These are phyloP conservation scores for Schizopygopsis malacanthus DNA, from an alignment of 2,797 vertebrate species.

Conservation along the genomic window DNA sequence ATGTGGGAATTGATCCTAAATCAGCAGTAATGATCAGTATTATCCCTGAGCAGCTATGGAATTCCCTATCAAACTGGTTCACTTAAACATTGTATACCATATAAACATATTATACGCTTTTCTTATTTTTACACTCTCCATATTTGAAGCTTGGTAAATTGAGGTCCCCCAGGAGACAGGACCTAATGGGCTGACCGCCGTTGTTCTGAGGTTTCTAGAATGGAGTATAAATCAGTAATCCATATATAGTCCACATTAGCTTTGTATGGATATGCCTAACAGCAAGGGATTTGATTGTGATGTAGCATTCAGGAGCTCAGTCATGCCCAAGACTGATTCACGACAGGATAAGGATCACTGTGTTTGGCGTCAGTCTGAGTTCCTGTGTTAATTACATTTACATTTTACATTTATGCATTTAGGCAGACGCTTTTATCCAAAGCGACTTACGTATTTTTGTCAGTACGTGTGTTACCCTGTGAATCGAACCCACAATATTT, in stretches of 20 bases:
- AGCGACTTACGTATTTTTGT: too few species aligned
- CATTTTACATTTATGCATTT: too few species aligned
- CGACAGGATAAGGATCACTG: background rate
- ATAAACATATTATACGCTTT: background rate
- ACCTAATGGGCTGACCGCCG: background rate
- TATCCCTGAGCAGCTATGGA: background rate
- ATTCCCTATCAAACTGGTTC: background rate
- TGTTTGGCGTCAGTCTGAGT: background rate
- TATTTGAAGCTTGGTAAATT: background rate
- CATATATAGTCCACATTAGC: background rate
- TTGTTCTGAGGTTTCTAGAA: background rate
- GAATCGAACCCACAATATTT: too few species aligned
- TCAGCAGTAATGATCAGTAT: background rate
- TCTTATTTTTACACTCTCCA: background rate
- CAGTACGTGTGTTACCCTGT: too few species aligned
- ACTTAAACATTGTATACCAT: background rate
- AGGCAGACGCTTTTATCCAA: too few species aligned
- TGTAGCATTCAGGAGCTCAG: background rate
- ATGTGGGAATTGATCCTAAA: background rate
- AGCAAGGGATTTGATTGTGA: background rate
- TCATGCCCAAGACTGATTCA: constrained; percentile 17
- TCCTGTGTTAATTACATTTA: too few species aligned
- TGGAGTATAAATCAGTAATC: background rate
- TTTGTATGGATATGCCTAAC: background rate
- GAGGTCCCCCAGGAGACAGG: too few species aligned